phyloP scores from a whole-genome alignment of 2,797 vertebrate species.

The Cryptoprocta ferox region DNA sequence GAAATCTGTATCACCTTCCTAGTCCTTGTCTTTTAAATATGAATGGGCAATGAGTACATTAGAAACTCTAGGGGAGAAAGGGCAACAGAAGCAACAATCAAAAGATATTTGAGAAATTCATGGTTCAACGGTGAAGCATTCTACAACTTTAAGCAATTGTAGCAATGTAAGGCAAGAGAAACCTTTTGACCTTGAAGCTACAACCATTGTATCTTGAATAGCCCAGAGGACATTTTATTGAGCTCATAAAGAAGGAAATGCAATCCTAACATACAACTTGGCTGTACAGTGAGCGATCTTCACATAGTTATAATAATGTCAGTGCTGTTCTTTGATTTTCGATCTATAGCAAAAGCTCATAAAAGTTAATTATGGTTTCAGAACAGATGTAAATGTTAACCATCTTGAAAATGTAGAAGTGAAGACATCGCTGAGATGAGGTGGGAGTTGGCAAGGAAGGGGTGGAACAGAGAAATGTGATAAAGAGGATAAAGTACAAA shows the following conservation, averaged over 20 bases:
- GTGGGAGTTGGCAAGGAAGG: neutral
- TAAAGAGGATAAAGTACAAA: neutral
- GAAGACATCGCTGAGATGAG: neutral
- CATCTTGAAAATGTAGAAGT: neutral
- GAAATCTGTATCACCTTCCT: neutral
- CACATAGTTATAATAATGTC: neutral
- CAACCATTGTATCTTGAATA: neutral
- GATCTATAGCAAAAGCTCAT: neutral
- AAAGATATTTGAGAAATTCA: slow-evolving; percentile 45
- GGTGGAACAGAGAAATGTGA: neutral
- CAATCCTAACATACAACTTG: neutral
- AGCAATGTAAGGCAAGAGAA: slow-evolving; percentile 39
- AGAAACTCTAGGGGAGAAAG: neutral
- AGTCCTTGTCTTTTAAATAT: slow-evolving; percentile 37
- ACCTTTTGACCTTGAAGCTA: slow-evolving; percentile 46
- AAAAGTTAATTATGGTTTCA: slow-evolving; percentile 35
- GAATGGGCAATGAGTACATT: neutral
- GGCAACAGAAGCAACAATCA: slow-evolving; percentile 19
- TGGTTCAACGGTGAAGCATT: slow-evolving; percentile 12
- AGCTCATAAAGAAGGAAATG: neutral
- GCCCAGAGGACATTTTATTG: slow-evolving; percentile 1
- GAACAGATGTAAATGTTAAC: neutral
- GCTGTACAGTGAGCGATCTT: slow-evolving; percentile 6
- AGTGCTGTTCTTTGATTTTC: slow-evolving; percentile 15
- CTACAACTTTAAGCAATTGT: slow-evolving; percentile 27